Conservation (phyloP, 1,140 invertebrate genomes). For the Dolichoris vasculosae region DNA sequence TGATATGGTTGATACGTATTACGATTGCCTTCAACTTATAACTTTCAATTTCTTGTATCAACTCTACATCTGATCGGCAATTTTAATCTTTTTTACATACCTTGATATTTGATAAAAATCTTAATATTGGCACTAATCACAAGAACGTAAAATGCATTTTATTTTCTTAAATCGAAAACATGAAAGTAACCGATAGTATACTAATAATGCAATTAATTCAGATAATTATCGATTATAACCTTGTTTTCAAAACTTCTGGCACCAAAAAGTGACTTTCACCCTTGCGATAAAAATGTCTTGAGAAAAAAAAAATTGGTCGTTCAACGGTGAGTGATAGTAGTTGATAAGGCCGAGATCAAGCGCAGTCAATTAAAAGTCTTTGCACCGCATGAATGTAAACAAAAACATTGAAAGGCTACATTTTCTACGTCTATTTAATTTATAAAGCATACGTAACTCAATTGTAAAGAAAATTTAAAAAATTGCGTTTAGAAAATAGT, state of each 20-base stretch:
- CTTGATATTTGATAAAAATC: too few species aligned
- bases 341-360: not conserved
- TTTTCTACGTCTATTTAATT: slow-evolving; percentile 15
- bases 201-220: too few species aligned
- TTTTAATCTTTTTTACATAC: too few species aligned
- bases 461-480: not conserved
- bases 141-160: too few species aligned
- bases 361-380: slow-evolving; percentile 16
- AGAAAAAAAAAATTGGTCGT: not conserved
- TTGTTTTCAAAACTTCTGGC: not conserved
- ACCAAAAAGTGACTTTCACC: slow-evolving; percentile 31
- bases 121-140: too few species aligned
- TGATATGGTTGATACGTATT: too few species aligned
- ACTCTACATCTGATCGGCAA: too few species aligned
- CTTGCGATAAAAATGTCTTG: not conserved
- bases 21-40: too few species aligned
- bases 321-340: slow-evolving; percentile 12
- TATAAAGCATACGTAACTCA: not conserved
- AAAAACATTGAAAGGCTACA: not conserved
- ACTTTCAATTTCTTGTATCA: too few species aligned
- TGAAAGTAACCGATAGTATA: too few species aligned
- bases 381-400: not conserved
- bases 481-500: not conserved
- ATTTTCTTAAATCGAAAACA: too few species aligned
- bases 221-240: not conserved